Base-by-base conservation (phyloP, 2,113 vertebrate genomes). In the Haemorhous mexicanus region DNA sequence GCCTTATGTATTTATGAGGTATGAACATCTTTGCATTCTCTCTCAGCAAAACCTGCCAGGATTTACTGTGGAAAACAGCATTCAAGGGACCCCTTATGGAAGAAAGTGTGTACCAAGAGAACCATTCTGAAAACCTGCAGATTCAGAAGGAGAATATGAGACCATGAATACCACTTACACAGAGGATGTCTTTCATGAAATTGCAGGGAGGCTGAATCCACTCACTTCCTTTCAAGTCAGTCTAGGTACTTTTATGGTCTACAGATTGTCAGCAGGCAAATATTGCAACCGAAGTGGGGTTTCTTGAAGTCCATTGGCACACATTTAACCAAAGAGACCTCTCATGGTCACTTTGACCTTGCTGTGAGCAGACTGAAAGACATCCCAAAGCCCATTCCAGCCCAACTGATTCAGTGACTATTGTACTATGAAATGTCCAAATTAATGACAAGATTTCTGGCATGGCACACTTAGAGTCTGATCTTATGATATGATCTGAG, bases 41-140 rank as follows among this genome's bases (percentile, higher is more conserved):
- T 96, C 32, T 90, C 68, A 81, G 80, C 2, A 2, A 73, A 94
- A 89, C 53, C 61, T 92, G 52, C 58, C 44, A 84, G 91, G 61
- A 92, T 76, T 84, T 87, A 89, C 68, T 72, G 58, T 49, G 41
- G 72, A 84, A 92, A 96, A 94, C 33, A 92, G 56, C 67, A 47
- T 93, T 88, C 85, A 63, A 85, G 94, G 79, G 79, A 95, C 68
- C 58, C 9, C 64, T 91, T 70, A 59, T 4, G 81, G 87, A 86
- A 58, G 44, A 56, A 92, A 75, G 27, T 0, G 0, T 32, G n/a
- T 59, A 77, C 30, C 35, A 58, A 37, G 61, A 81, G 75, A 92
- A 76, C 22, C 0, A 0, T 78, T 92, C 49, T 27, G 79, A 63
- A 94, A 93, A 84, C 32, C 76, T 81, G 66, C 44, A 53, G 53